Percentiles rank a stretch among this genome's conserved stretches.
phyloP scores from a whole-genome alignment of 2,888 invertebrate species.

The Pedicia rivosa region DNA sequence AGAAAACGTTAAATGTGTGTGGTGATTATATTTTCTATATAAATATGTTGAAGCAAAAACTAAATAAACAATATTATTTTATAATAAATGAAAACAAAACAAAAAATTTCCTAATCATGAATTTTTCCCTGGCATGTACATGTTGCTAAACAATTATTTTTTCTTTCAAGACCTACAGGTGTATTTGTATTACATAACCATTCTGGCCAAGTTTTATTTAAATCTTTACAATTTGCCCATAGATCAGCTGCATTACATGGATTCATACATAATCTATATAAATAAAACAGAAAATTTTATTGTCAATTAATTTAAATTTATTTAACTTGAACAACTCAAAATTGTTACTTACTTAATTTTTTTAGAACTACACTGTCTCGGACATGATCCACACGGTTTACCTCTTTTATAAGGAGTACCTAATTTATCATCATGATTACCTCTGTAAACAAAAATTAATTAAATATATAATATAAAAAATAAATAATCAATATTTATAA shows the following conservation, averaged over 20 bases:
- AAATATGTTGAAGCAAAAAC: neutral
- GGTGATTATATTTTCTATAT: no score
- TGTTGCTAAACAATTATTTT: conserved; percentile 50
- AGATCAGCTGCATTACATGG: conserved; percentile 48
- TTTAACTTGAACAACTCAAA: no score
- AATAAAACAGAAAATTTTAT: neutral
- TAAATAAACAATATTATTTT: neutral
- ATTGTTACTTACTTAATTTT: conserved; percentile 19
- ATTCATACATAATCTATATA: conserved; percentile 49
- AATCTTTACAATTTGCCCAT: conserved; percentile 55
- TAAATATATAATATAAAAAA: no score
- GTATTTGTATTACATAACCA: conserved; percentile 43
- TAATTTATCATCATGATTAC: conserved; percentile 44
- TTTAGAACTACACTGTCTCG: conserved; percentile 41
- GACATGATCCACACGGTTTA: conserved; percentile 47
- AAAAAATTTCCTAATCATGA: conserved; percentile 18
- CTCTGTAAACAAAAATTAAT: conserved; percentile 48
- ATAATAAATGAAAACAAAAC: neutral
- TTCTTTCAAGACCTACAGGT: conserved; percentile 34
- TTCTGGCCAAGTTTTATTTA: conserved; percentile 37
- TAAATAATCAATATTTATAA: no score
- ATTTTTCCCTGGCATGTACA: conserved; percentile 49
- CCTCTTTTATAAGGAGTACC: conserved; percentile 53
- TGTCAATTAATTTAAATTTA: neutral
- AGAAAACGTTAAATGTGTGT: no score